Evolutionary conservation across 2,797 vertebrate species (phyloP).

Genomic region (Darevskia mixta): DNA sequence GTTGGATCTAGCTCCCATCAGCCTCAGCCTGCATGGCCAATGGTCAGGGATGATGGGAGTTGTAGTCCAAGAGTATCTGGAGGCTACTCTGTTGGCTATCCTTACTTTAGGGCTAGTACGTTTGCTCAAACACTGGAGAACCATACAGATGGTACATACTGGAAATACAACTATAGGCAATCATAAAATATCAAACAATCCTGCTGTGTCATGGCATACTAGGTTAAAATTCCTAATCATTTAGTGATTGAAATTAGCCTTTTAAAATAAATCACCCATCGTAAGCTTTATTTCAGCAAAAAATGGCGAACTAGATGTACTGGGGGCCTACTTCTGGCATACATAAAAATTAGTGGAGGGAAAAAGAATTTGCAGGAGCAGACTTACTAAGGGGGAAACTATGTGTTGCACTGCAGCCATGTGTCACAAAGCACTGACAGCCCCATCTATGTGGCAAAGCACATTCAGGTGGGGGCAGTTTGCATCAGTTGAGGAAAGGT

Average conservation of each 20-base stretch:
- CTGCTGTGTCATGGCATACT: constrained; percentile 19
- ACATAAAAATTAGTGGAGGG: background rate
- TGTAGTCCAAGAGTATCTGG: no score
- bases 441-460: background rate
- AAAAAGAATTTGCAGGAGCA: constrained; percentile 26
- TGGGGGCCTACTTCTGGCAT: background rate
- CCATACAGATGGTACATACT: constrained; percentile 43
- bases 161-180: constrained; percentile 8
- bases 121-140: constrained; percentile 56
- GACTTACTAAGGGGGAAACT: background rate
- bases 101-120: background rate
- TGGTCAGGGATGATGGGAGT: no score
- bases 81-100: no score
- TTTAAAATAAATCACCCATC: constrained; percentile 39
- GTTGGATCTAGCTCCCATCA: no score
- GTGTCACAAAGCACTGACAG: background rate
- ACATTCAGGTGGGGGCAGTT: background rate
- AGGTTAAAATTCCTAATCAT: constrained; percentile 33
- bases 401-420: background rate
- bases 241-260: constrained; percentile 42
- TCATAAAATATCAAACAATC: constrained; percentile 42
- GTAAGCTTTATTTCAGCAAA: constrained; percentile 28
- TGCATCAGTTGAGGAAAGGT: background rate
- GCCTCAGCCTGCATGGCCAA: no score
- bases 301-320: constrained; percentile 22